Evolutionary conservation across 2,113 vertebrate genomes (phyloP).

Genomic region (Hylia prasina): DNA sequence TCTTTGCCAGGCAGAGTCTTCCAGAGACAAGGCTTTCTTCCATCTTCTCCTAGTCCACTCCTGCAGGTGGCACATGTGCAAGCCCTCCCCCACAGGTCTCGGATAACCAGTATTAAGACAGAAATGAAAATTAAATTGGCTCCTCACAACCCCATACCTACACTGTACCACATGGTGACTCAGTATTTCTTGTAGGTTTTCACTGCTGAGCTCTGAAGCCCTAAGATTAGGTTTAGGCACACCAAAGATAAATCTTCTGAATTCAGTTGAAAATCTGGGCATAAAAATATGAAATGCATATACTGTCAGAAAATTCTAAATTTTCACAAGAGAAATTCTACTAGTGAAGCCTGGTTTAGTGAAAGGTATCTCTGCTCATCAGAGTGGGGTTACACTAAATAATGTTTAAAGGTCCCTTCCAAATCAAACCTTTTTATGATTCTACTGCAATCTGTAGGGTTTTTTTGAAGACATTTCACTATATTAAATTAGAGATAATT

Average conservation of each 20-base stretch:
- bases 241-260: not conserved
- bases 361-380: not conserved
- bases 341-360: not conserved
- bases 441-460: not conserved
- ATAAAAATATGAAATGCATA: not conserved
- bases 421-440: not conserved
- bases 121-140: not conserved
- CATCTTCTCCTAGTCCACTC: not conserved
- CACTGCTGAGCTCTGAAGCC: not conserved
- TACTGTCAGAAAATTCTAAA: not conserved
- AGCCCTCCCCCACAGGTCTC: accelerated
- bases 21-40: not conserved
- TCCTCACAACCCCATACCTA: not conserved
- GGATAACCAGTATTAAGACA: not conserved
- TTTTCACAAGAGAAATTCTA: not conserved
- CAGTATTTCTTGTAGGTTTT: not conserved
- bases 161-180: accelerated
- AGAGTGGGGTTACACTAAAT: accelerated
- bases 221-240: not conserved
- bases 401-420: not conserved
- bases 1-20: no score
- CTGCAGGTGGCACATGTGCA: no score
- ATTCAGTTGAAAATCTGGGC: not conserved
- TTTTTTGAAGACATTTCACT: not conserved
- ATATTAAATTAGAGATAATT: not conserved